phyloP scores from a whole-genome alignment of 2,113 vertebrate species.

The Sylvilagus bachmani region DNA sequence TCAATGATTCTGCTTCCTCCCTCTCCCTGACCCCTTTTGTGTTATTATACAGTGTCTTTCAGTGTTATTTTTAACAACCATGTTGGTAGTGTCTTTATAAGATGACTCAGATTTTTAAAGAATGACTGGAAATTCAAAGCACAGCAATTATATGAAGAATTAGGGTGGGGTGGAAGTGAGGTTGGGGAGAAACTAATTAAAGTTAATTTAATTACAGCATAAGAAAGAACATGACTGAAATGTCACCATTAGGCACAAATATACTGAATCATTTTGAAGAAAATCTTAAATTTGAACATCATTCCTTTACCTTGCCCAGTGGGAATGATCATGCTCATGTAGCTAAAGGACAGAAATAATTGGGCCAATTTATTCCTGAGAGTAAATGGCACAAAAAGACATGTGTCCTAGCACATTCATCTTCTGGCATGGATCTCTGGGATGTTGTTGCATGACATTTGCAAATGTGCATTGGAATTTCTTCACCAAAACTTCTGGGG shows the following conservation, averaged over 20 bases:
- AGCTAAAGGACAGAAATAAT: slow-evolving; percentile 67
- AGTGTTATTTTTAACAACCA: slow-evolving; percentile 57
- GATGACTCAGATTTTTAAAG: slow-evolving; percentile 65
- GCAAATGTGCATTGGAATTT: slow-evolving; percentile 71
- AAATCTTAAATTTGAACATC: slow-evolving; percentile 61
- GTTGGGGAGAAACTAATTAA: slow-evolving; percentile 67
- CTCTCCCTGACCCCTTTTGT: background rate
- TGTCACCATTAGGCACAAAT: slow-evolving; percentile 54
- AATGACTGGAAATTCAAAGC: slow-evolving; percentile 70
- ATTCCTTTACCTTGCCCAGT: slow-evolving; percentile 66
- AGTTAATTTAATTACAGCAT: slow-evolving; percentile 70
- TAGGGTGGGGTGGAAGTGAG: background rate
- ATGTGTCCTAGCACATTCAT: background rate
- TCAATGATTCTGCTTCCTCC: background rate
- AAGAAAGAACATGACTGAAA: slow-evolving; percentile 66
- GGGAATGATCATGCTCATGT: slow-evolving; percentile 53
- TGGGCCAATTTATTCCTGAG: slow-evolving; percentile 14
- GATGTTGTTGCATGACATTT: slow-evolving; percentile 58
- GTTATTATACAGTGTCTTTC: slow-evolving; percentile 53
- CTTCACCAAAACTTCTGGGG: slow-evolving; percentile 60
- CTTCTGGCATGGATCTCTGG: slow-evolving; percentile 13
- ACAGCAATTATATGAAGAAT: slow-evolving; percentile 66
- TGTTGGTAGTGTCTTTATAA: slow-evolving; percentile 42
- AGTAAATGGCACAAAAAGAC: slow-evolving; percentile 39
- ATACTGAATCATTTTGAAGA: slow-evolving; percentile 68